Evolutionary conservation across 2,888 invertebrate genomes (phyloP), one percentile per base, ranked within the genome.

Genomic region (Plagodis pulveraria): DNA sequence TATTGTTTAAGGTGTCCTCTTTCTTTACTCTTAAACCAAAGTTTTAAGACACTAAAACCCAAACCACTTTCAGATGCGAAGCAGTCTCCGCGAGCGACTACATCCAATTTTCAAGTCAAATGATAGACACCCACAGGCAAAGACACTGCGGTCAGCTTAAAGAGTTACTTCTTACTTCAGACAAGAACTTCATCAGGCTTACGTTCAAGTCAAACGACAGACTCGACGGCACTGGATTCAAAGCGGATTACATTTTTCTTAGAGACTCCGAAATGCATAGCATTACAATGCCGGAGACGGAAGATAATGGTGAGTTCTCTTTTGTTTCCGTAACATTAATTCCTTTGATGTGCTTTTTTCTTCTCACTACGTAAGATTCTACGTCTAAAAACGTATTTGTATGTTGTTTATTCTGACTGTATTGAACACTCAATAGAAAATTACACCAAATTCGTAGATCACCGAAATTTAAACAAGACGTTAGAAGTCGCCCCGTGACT

Each of bases 191-290:
- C 92, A 97, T 99, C 84, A 94, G 98, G 54, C 96, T 99, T 48
- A 97, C 98, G 2, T 99, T 99, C 89, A 95, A 96, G 79, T 98
- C 99, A 6, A 99, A 99, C 85, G 97, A 98, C 81, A 94, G 98
- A 66, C 96, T 98, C 62, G 99, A 99, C 77, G 98, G 96, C 6
- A 97, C 96, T 9, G 99, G 99, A 41, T 99, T 99, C 87, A 96
- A 96, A 79, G 98, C 98, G 2, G 95, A 96, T 67, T 99, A 98
- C 86, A 95, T 96, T 73, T 99, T 99, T 84, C 82, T 95, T 69
- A 94, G 94, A 77, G 95, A 96, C 78, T 94, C 94, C 5, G 95
- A 95, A 78, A 89, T 91, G 87, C 81, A 90, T 69, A 88, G 87
- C 68, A 85, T 89, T 59, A 83, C 78, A 43, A 87, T 87, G 84